A percentile compares a stretch with the other conserved stretches of the same genome.
Conservation (phyloP, 2,888 invertebrate genomes). For the Lasioglossum leucozonium region DNA sequence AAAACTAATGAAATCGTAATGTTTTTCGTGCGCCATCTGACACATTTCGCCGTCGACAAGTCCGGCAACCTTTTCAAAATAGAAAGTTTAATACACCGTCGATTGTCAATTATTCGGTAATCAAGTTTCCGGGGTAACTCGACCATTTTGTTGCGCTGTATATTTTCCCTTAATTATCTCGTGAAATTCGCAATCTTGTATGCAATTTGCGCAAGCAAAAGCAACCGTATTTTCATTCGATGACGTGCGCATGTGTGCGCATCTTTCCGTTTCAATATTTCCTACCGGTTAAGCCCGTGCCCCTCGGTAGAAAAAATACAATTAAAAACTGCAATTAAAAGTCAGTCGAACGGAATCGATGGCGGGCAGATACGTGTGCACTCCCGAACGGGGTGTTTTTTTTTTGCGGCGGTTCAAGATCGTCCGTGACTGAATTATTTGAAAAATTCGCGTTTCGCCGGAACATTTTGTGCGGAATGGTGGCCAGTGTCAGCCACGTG, state of each 20-base stretch:
- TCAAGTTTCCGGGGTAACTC: background rate
- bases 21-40: background rate
- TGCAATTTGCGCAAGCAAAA: background rate
- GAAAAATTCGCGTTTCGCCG: background rate
- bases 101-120: background rate
- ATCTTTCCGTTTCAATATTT: background rate
- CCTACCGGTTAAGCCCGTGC: background rate
- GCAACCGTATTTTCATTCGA: background rate
- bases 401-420: background rate
- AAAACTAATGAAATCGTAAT: no score
- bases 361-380: background rate
- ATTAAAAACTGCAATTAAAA: background rate
- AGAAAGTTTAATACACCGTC: background rate
- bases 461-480: slow-evolving; percentile 23
- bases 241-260: no score
- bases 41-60: background rate
- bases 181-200: background rate
- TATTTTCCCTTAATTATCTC: no score
- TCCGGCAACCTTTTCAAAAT: background rate
- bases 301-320: background rate
- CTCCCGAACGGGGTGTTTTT: background rate
- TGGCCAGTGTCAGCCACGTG: background rate
- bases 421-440: background rate
- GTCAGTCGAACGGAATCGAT: background rate
- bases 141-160: no score